Conservation (phyloP, 2,797 vertebrate genomes). For the Ctenosaura bakeri region DNA sequence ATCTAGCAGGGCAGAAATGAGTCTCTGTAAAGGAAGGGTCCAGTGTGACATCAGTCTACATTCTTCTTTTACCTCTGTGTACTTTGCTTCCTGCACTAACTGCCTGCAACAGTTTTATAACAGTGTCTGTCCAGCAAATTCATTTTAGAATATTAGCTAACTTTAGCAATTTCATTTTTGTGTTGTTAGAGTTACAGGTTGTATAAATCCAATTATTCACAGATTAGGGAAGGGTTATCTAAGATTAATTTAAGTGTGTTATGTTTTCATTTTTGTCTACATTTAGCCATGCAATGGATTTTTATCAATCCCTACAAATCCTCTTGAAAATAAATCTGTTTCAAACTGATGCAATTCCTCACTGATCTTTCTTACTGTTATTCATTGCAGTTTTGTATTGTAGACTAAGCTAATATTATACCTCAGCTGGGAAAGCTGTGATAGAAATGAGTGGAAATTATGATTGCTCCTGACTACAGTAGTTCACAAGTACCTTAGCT, state of each 20-base stretch:
- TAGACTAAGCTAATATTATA: background rate
- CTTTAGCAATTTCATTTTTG: conserved; percentile 21
- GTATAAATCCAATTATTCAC: background rate
- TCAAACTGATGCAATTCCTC: background rate
- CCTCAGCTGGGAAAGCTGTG: background rate
- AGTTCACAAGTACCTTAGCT: background rate
- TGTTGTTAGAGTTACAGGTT: background rate
- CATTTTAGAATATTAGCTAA: too few relatives aligned
- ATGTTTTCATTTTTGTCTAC: conserved; percentile 13
- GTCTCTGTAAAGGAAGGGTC: background rate
- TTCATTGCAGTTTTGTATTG: fast-evolving
- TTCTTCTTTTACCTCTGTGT: background rate
- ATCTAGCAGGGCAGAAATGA: background rate
- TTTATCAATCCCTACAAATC: conserved; percentile 10
- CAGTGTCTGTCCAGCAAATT: background rate
- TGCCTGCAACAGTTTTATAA: background rate
- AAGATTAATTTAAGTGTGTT: conserved; percentile 33
- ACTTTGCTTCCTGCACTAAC: background rate
- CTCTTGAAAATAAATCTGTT: background rate
- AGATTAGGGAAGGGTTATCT: conserved; percentile 10
- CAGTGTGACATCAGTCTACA: background rate
- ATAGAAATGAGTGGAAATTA: background rate
- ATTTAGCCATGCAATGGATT: conserved; percentile 6
- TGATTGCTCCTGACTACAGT: background rate
- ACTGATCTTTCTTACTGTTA: conserved; percentile 1